Percentiles rank a stretch among this genome's conserved stretches.
These are phyloP conservation scores for Drosophila ficusphila DNA, from an alignment of 1,140 invertebrate species.

Conservation along the genomic window DNA sequence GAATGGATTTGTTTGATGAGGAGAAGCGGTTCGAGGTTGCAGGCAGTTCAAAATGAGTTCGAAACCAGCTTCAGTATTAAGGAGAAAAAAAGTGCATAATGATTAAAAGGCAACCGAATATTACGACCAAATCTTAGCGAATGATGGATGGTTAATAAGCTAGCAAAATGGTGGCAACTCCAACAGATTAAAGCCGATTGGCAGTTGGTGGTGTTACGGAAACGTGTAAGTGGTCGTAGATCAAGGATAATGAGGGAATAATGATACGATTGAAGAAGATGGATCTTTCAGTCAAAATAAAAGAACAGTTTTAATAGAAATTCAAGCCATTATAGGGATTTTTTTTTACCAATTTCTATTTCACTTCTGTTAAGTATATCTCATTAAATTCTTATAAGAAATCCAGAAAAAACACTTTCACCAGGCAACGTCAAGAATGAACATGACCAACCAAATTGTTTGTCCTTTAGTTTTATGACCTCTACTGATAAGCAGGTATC, in stretches of 20 bases:
- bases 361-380: no score
- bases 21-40: constrained; percentile 14
- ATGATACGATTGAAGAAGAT: neutral
- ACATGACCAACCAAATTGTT: neutral
- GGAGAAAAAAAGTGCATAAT: neutral
- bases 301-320: no score
- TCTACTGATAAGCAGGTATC: constrained; percentile 5
- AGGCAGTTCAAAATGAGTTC: neutral
- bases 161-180: constrained; percentile 14
- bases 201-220: no score
- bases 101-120: constrained; percentile 1
- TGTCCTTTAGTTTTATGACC: constrained; percentile 5
- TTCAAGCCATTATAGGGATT: no score
- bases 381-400: no score
- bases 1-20: constrained; percentile 14
- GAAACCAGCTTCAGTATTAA: neutral
- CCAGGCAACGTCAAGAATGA: neutral
- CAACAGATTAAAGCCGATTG: constrained; percentile 1
- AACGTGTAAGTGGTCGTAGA: neutral
- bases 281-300: neutral
- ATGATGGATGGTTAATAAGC: constrained; percentile 10
- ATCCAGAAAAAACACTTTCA: no score
- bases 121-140: neutral
- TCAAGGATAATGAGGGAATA: constrained; percentile 1
- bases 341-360: no score